Evolutionary conservation across 1,140 invertebrate genomes (phyloP).

Genomic region (Platorchestia sp.): DNA sequence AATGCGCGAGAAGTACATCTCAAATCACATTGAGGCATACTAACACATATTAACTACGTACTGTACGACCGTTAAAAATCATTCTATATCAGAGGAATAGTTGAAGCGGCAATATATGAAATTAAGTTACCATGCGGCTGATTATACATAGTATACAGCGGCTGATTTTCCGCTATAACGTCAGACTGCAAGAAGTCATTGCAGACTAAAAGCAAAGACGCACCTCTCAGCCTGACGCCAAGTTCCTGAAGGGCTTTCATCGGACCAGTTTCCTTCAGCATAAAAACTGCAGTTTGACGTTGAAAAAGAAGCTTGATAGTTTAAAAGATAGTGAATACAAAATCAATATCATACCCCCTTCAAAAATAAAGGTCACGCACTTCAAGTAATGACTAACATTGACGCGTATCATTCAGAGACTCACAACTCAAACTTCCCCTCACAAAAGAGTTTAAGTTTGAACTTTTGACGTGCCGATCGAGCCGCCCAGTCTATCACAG

Average conservation of each 20-base stretch:
- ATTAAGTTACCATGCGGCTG: neutral
- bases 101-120: neutral
- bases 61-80: neutral
- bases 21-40: neutral
- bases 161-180: no score
- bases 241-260: neutral
- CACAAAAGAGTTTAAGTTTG: neutral
- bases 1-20: neutral
- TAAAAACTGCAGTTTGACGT: neutral
- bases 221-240: neutral
- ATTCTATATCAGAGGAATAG: neutral
- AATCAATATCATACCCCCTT: neutral
- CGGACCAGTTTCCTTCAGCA: neutral
- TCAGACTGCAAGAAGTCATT: neutral
- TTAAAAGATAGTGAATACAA: neutral
- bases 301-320: neutral
- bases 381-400: neutral
- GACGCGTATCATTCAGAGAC: neutral
- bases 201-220: neutral
- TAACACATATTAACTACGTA: neutral
- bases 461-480: neutral
- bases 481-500: neutral
- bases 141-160: no score
- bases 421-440: neutral
- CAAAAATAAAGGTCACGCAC: neutral